Conservation (phyloP, 1,140 invertebrate genomes). For the Palaemon carinicauda region DNA sequence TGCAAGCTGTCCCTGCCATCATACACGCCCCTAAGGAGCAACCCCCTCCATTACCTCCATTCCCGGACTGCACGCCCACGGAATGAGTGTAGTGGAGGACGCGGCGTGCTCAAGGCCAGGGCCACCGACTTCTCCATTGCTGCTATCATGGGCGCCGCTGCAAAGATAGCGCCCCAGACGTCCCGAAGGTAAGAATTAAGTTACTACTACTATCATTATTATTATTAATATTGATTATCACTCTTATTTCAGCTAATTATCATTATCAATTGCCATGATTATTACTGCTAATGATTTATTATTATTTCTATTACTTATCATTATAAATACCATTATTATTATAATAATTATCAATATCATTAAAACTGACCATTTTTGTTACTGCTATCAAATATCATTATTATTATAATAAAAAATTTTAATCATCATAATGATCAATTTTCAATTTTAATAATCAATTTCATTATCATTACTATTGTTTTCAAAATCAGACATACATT, state of each 20-base stretch:
- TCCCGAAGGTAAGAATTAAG: conserved; percentile 6
- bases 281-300: not conserved
- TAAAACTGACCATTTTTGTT: no score
- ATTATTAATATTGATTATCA: not conserved
- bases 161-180: conserved; percentile 51
- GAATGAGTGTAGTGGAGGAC: conserved; percentile 55
- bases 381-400: no score
- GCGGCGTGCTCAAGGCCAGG: conserved; percentile 55
- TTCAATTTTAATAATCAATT: no score
- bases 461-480: not conserved
- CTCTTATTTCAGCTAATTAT: no score
- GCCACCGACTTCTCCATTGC: conserved; percentile 93
- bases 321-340: not conserved
- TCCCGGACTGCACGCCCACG: conserved; percentile 24
- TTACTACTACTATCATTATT: not conserved
- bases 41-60: not conserved
- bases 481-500: not conserved
- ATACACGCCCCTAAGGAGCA: not conserved
- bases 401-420: no score
- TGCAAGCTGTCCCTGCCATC: not conserved
- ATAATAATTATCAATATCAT: not conserved
- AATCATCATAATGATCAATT: no score
- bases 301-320: not conserved
- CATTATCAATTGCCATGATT: not conserved
- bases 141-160: conserved; percentile 81